phyloP scores from a whole-genome alignment of 2,797 vertebrate genomes.

The Coendou prehensilis region DNA sequence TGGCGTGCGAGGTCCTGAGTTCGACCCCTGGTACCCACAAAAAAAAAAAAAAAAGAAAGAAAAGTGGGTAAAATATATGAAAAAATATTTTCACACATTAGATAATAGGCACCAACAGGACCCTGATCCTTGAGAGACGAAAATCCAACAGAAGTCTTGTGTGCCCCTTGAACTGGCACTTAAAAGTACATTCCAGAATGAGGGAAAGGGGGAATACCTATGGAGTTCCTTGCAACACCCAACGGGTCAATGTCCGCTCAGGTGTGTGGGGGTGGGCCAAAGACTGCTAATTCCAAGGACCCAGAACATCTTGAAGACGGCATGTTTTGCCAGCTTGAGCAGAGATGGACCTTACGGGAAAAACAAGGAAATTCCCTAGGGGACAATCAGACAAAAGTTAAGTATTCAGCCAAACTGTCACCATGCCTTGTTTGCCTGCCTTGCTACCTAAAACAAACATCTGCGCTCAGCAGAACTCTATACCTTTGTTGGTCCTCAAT shows the following conservation, averaged over 20 bases:
- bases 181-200: background rate
- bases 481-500: background rate
- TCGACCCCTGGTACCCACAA: no score
- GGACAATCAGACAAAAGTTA: background rate
- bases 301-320: background rate
- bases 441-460: background rate
- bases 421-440: background rate
- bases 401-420: background rate
- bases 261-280: background rate
- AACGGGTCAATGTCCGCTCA: background rate
- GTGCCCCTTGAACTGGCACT: background rate
- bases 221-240: background rate
- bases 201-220: background rate
- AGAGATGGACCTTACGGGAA: background rate
- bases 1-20: no score
- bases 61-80: background rate
- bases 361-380: background rate
- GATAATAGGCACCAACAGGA: background rate
- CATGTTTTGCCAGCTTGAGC: background rate
- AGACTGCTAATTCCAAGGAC: background rate
- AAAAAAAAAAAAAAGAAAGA: background rate
- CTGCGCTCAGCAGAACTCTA: background rate
- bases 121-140: background rate
- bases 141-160: background rate
- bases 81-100: background rate